Evolutionary conservation across 2,113 vertebrate species (phyloP).

Genomic region (Alligator sinensis): DNA sequence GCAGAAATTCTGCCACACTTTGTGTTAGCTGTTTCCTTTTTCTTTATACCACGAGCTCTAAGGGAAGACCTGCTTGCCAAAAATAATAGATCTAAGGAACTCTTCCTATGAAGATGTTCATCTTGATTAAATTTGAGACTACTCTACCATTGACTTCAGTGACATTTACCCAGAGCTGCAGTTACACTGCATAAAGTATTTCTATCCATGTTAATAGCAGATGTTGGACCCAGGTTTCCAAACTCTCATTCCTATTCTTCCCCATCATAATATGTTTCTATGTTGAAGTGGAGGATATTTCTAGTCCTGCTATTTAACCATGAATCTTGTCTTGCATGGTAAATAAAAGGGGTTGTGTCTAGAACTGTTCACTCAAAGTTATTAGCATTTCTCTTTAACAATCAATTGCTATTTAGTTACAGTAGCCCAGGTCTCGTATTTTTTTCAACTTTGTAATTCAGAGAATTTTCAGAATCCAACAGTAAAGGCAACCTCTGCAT

Average conservation of each 20-base stretch:
- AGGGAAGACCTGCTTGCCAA: neutral
- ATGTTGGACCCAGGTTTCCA: neutral
- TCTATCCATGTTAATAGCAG: neutral
- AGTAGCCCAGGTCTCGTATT: neutral
- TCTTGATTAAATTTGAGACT: neutral
- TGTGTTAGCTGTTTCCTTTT: neutral
- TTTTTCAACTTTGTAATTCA: neutral
- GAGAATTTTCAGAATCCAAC: neutral
- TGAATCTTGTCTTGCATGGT: too few species aligned
- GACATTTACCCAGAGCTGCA: too few species aligned
- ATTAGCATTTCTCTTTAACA: neutral
- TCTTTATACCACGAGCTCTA: neutral
- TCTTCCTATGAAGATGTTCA: neutral
- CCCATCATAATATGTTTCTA: too few species aligned
- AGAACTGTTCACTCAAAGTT: neutral
- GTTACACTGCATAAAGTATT: neutral
- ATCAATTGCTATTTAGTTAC: neutral
- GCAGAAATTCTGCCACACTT: neutral
- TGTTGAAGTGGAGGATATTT: too few species aligned
- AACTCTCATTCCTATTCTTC: neutral
- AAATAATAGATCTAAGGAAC: neutral
- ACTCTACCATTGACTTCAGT: too few species aligned
- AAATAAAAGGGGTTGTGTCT: too few species aligned
- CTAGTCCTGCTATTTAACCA: too few species aligned
- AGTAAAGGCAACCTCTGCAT: accelerated